Evolutionary conservation across 2,888 invertebrate species (phyloP).

Genomic region (Lithosia quadra): DNA sequence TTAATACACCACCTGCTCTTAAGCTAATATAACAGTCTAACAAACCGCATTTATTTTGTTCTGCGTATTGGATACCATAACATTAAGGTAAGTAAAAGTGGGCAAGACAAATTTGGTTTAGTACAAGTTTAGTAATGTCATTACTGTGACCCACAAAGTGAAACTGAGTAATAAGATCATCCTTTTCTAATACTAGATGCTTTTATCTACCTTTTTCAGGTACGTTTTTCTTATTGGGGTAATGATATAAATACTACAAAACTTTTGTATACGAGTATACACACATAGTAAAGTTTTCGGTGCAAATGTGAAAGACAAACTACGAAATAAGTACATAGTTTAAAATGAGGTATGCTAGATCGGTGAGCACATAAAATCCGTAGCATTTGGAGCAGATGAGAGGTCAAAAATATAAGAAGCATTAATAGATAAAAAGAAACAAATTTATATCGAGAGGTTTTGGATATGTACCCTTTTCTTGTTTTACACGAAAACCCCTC

Average conservation of each 20-base stretch:
- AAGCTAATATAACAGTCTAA: slow-evolving; percentile 17
- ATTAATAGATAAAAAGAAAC: too few relatives aligned
- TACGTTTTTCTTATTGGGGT: slow-evolving; percentile 43
- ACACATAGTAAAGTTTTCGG: slow-evolving; percentile 22
- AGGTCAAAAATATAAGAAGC: too few relatives aligned
- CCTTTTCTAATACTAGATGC: slow-evolving; percentile 62
- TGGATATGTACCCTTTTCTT: too few relatives aligned
- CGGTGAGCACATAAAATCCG: too few relatives aligned
- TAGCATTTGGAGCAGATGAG: too few relatives aligned
- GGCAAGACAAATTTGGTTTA: slow-evolving; percentile 31
- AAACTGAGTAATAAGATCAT: slow-evolving; percentile 69
- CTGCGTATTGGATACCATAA: slow-evolving; percentile 39
- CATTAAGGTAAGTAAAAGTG: slow-evolving; percentile 54
- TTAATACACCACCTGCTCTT: slow-evolving; percentile 9
- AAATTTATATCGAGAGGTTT: too few relatives aligned
- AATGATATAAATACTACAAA: slow-evolving; percentile 43
- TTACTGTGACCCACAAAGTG: slow-evolving; percentile 67
- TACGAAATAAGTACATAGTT: too few relatives aligned
- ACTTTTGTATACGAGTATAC: slow-evolving; percentile 31
- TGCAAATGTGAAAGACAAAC: too few relatives aligned
- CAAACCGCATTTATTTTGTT: slow-evolving; percentile 22
- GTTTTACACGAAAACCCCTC: too few relatives aligned
- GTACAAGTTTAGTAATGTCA: slow-evolving; percentile 66
- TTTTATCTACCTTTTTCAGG: slow-evolving; percentile 53
- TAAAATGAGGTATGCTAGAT: too few relatives aligned